Percentiles rank a stretch among this genome's conserved stretches.
Conservation (phyloP, 2,888 invertebrate genomes). For the Nephrocerus scutellatus region DNA sequence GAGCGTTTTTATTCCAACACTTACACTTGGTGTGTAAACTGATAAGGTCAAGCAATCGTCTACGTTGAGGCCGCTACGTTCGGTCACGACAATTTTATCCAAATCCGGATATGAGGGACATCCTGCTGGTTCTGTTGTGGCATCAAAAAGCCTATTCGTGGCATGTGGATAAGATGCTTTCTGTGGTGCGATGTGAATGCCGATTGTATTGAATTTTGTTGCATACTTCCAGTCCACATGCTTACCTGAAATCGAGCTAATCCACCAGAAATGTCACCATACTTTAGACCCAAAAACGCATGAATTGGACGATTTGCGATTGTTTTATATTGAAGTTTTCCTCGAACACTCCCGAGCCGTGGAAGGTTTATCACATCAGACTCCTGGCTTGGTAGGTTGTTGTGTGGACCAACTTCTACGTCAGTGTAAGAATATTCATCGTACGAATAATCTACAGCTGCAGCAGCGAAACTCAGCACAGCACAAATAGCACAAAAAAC, state of each 20-base stretch:
- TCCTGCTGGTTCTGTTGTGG: conserved; percentile 29
- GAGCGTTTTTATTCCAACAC: conserved; percentile 3
- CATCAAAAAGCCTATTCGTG: conserved; percentile 27
- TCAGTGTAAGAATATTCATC: too few relatives aligned
- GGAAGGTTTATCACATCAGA: conserved; percentile 29
- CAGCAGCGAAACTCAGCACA: too few relatives aligned
- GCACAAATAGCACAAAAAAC: too few relatives aligned
- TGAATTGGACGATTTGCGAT: conserved; percentile 33
- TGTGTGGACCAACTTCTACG: too few relatives aligned
- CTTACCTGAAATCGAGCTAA: conserved; percentile 38
- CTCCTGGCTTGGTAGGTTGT: too few relatives aligned
- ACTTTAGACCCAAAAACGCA: conserved; percentile 37
- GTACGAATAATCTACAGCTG: too few relatives aligned
- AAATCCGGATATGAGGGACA: conserved; percentile 42
- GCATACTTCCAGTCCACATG: neutral
- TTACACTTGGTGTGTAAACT: conserved; percentile 36
- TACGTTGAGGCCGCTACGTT: conserved; percentile 32
- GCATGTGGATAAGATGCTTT: conserved; percentile 18
- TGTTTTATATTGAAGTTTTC: conserved; percentile 27
- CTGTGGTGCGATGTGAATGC: too few relatives aligned
- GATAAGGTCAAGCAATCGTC: conserved; percentile 41
- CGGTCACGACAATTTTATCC: conserved; percentile 26
- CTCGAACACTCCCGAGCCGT: conserved; percentile 33
- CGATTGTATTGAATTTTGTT: neutral
- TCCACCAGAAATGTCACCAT: conserved; percentile 34